Evolutionary conservation across 2,888 invertebrate genomes (phyloP), one percentile per base, ranked within the genome.

Genomic region (Heliothis peltigera): DNA sequence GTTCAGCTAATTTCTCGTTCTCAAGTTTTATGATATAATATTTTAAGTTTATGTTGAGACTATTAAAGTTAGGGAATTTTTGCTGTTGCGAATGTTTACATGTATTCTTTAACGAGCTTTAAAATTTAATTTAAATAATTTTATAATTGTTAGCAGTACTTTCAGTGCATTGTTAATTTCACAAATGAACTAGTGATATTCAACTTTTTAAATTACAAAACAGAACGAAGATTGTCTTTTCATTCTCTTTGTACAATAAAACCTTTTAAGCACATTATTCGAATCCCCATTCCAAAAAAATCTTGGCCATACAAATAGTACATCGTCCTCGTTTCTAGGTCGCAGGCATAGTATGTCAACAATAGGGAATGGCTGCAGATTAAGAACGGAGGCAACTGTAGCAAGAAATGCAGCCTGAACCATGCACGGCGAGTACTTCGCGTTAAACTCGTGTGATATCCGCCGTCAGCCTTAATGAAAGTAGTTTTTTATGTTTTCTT

Each of bases 321-420:
- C 64, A 58, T 61, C 46, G 63, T 25, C 54, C 58, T 80, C 81
- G 83, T 90, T 89, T 88, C 82, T 89, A 84, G 90, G 89, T 87
- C 90, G 80, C 83, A 86, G 80, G 80, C 84, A 78, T 81, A 80
- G 79, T 84, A 71, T 84, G 83, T 85, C 86, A 85, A 89, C 90
- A 89, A 90, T 89, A 76, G 80, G 61, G 80, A 79, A 81, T 82
- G 86, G 82, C 81, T 83, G 83, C 71, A 87, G 86, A 89, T 89
- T 89, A 87, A 84, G 86, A 88, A 86, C 80, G 84, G 79, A 78
- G 82, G 62, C 60, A 62, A 63, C 56, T 70, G 81, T 75, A 81
- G 77, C 67, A 66, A 78, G 73, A 64, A 76, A 71, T 64, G 57
- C 66, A 56, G 72, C 80, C 66, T 28, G 39, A 63, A 17, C 46